Evolutionary conservation across 64 coral and sea anemone species (phyloP), one percentile per base, ranked within the genome.

Genomic region (Dendronephthya gigantea): DNA sequence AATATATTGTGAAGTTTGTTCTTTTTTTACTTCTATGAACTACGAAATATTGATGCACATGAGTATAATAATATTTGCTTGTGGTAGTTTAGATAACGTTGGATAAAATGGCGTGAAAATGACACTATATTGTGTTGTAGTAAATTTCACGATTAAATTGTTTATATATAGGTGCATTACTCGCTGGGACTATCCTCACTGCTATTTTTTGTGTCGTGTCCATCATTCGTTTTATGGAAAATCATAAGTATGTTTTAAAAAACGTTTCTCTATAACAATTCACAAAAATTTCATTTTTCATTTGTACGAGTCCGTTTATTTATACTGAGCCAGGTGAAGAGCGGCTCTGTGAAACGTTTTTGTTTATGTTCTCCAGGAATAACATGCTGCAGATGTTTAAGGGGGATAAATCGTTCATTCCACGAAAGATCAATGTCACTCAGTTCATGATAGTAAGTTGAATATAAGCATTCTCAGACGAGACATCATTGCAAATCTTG

Each of bases 401-500:
- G 13, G 72, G 72, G 37, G 72, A 79, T 39, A 79, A 79, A 39
- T 79, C 72, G 32, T 79, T 79, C 36, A 79, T 35, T 79, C 72
- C 72, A 15, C 34, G 37, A 33, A 19, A 12, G 7, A 36, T 79
- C 17, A 79, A 12, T 15, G 29, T 16, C 11, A 17, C 72, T 4
- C 72, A 79, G 31, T 79, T 36, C 8, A 79, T 79, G 72, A 79
- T 79, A 35, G 72, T 79, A 79, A 79, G 72, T 66, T 22, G 4
- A 36, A 33, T 0, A 36, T 5, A 30, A 1, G 66, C 48, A 50
- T 50, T 25, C 25, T 74, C 30, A 1, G 30, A 27, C 68, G 30
- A 0, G 32, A 74, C 32, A 25, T 28, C 9, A 11, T 1, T 35
- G 68, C 25, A 30, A 25, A 11, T 74, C 30, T 70, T 19, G 6